Evolutionary conservation across 2,113 vertebrate genomes (phyloP), one percentile per base, ranked within the genome.

Genomic region (Conger conger): DNA sequence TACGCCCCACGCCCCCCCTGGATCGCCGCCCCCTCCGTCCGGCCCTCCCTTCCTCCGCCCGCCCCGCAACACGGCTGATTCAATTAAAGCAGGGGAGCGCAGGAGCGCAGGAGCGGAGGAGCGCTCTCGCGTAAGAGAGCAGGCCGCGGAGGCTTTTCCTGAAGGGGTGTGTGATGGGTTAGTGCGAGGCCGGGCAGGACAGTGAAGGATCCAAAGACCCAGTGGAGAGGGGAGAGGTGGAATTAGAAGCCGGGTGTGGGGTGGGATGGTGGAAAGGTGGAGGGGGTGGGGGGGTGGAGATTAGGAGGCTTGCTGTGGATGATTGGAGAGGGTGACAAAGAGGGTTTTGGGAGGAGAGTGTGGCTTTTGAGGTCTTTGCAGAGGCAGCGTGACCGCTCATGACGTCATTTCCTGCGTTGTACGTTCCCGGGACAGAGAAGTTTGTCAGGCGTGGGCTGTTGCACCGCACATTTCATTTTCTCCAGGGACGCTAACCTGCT

Each of bases 1-100:
- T 36, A 15, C 76, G 18, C 76, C 76, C 76, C 76, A 77, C 76
- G 15, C 23, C 35, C 76, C 33, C 30, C 35, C 6, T 4, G 7
- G 11, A 36, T 57, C 85, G 85, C 33, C 57, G 17, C n/a, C 20
- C 15, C 30, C 57, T 57, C 35, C 79, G 45, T 33, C 54, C 45
- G 27, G 35, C 36, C 80, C 15, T 53, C 45, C 53, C 76, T 82
- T 45, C 42, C 50, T 63, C 86, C 87, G 76, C 54, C 36, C 40
- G 50, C 84, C 84, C 82, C 83, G 76, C 85, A 45, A 86, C 76
- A 80, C 82, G 83, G 86, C 87, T 88, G 87, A 89, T 89, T 88
- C 84, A 86, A 83, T 88, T 84, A 68, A 79, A 82, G 73, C 36
- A 18, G 33, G 80, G 81, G 60, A 88, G 73, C 40, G 73, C 37